Evolutionary conservation across 2,113 vertebrate species (phyloP), one percentile per base, ranked within the genome.

Genomic region (Damaliscus lunatus): DNA sequence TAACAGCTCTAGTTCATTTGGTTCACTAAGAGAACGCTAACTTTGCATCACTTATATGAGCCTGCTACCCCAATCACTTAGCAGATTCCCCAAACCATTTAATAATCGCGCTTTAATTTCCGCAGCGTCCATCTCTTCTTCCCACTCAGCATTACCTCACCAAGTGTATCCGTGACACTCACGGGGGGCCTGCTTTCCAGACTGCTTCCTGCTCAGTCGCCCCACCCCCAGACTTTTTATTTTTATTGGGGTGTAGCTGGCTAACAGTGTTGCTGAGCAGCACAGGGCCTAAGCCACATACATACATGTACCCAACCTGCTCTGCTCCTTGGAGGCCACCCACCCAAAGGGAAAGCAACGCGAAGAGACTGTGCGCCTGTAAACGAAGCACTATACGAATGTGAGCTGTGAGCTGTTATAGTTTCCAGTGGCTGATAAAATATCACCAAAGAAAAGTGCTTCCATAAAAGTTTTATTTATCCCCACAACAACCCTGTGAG

Each of bases 401-500:
- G 7, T 19, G 67, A 85, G 31, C 10, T 91, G 57, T 81, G 88
- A 94, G 60, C 89, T 43, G 81, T 46, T 62, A 59, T 48, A 93
- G 82, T 91, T 96, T 94, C 85, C 88, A 74, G 62, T 59, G 82
- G 67, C 85, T 93, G 96, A 98, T 93, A 98, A 98, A 98, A 85
- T 77, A 83, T 97, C 89, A 85, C 97, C 96, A 96, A 97, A 98
- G 89, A 97, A 98, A 97, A 97, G 78, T 98, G 83, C 89, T 97
- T 97, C 93, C 97, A 98, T 98, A 97, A 98, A 98, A 98, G 93
- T 98, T 98, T 98, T 98, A 98, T 98, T 98, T 97, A 92, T 97
- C 98, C 97, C 91, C 98, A 98, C 97, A 98, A 97, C 98, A 98
- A 96, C 97, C 98, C 97, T 98, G 98, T 98, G 98, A 98, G 98